These are phyloP conservation scores for Myiopsitta monachus DNA, from an alignment of 2,113 vertebrate genomes.

Conservation along the genomic window DNA sequence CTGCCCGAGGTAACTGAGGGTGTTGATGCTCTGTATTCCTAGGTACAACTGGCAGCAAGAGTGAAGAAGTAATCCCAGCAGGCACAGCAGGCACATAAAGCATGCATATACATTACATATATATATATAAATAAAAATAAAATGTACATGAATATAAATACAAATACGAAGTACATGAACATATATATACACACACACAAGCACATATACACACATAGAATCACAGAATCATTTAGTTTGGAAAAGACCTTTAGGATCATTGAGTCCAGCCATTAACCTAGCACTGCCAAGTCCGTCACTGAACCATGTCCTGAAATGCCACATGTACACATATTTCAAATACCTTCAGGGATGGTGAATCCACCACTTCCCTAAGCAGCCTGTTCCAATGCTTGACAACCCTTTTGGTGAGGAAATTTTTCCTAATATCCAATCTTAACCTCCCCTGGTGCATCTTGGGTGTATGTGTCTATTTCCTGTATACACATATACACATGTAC, in stretches of 20 bases:
- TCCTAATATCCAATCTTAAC: neutral
- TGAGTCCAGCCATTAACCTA: neutral
- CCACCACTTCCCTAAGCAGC: too few species aligned
- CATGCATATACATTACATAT: neutral
- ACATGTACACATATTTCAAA: neutral
- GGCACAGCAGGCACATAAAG: rapidly evolving
- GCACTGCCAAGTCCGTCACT: neutral
- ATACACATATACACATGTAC: neutral
- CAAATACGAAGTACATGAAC: neutral
- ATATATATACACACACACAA: too few species aligned
- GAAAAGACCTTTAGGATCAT: neutral
- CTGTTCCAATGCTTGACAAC: neutral
- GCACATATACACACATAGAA: too few species aligned
- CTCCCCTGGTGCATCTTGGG: neutral
- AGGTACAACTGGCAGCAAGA: neutral
- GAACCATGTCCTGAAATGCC: neutral
- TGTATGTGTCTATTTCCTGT: neutral
- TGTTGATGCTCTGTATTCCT: neutral
- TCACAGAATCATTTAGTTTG: neutral
- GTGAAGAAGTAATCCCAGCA: neutral
- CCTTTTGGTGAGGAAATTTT: neutral
- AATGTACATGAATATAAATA: neutral
- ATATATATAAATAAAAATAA: neutral
- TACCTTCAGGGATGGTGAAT: neutral
- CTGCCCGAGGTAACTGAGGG: rapidly evolving